These are phyloP conservation scores for Cordilura impudica DNA, from an alignment of 2,888 invertebrate genomes.

Conservation along the genomic window DNA sequence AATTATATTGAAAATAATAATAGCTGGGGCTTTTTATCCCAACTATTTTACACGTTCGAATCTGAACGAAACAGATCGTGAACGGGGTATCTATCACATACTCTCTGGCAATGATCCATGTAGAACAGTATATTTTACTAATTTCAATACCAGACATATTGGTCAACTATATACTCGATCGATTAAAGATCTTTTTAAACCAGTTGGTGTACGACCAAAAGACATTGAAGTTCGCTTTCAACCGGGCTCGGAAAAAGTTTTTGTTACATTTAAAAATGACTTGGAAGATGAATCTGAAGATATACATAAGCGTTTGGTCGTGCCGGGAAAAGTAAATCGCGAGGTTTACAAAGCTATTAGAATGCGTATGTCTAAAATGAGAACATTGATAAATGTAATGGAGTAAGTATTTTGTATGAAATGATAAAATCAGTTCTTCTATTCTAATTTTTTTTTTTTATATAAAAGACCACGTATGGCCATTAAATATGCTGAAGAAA, in stretches of 20 bases:
- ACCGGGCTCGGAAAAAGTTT: constrained; percentile 81
- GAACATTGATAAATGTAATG: constrained; percentile 70
- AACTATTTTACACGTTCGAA: constrained; percentile 86
- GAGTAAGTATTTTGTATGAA: constrained; percentile 69
- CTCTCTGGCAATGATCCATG: constrained; percentile 87
- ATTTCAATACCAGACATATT: constrained; percentile 83
- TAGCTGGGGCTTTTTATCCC: constrained; percentile 90
- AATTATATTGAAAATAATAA: constrained; percentile 82
- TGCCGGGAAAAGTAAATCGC: constrained; percentile 82
- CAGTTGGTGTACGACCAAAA: constrained; percentile 76
- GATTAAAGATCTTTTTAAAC: constrained; percentile 81
- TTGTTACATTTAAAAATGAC: constrained; percentile 81
- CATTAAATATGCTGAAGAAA: constrained; percentile 77
- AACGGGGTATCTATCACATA: constrained; percentile 82
- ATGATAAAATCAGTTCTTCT: neutral
- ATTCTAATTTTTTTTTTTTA: constrained; percentile 26
- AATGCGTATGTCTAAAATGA: constrained; percentile 80
- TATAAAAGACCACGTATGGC: constrained; percentile 78
- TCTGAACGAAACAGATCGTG: constrained; percentile 80
- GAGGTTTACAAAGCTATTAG: constrained; percentile 88
- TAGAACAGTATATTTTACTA: constrained; percentile 84
- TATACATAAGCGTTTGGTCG: constrained; percentile 70
- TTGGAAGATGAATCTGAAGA: constrained; percentile 65
- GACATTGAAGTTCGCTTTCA: constrained; percentile 77
- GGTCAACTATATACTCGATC: constrained; percentile 83